Conservation (phyloP, 1,140 invertebrate species). For the Paraescarpia echinospica region DNA sequence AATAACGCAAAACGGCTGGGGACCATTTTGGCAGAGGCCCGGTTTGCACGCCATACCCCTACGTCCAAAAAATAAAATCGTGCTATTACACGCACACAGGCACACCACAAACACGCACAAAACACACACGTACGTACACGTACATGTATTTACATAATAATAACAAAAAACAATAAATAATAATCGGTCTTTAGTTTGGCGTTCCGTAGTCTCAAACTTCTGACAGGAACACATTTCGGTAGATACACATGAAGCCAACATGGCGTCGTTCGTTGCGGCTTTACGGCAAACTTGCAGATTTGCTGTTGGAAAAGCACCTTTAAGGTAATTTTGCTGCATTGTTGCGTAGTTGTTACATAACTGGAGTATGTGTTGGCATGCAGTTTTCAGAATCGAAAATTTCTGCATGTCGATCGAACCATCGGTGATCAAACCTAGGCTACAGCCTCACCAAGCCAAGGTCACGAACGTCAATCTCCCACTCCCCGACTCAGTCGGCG, state of each 20-base stretch:
- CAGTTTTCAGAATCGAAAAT: not conserved
- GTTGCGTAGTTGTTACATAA: not conserved
- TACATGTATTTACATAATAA: not conserved
- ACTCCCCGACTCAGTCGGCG: not conserved
- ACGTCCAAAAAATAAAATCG: too few species aligned
- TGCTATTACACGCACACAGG: too few species aligned
- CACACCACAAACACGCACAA: too few species aligned
- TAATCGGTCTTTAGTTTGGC: not conserved
- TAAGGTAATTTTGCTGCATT: not conserved
- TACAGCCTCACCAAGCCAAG: not conserved
- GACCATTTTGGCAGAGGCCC: too few species aligned
- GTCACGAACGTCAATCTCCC: not conserved
- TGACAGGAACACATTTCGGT: not conserved
- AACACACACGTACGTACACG: too few species aligned
- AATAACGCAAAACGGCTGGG: too few species aligned
- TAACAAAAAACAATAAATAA: not conserved
- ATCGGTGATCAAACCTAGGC: not conserved
- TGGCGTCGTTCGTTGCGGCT: not conserved
- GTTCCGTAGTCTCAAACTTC: not conserved
- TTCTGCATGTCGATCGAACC: not conserved
- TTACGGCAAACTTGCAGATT: slow-evolving; percentile 5
- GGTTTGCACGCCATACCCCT: too few species aligned
- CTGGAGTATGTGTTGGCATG: not conserved
- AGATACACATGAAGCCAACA: not conserved
- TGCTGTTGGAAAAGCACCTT: not conserved